Conservation (phyloP, 1,140 invertebrate genomes). For the Leptinotarsa undecemlineata region DNA sequence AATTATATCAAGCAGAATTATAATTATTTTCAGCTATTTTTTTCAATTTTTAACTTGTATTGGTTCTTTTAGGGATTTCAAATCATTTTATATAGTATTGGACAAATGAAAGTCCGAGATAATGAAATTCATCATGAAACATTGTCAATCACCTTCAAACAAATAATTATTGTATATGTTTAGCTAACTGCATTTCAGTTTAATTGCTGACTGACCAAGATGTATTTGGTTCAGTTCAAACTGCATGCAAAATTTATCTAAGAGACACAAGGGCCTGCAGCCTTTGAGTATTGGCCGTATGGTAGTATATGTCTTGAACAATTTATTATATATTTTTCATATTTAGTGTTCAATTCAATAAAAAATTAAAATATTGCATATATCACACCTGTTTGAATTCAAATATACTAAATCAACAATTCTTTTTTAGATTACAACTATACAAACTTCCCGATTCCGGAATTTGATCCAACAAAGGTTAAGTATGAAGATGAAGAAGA, state of each 20-base stretch:
- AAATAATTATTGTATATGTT: neutral
- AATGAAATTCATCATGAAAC: too few relatives aligned
- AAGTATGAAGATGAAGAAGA: constrained; percentile 70
- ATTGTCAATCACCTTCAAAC: too few relatives aligned
- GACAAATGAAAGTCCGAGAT: too few relatives aligned
- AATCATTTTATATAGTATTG: too few relatives aligned
- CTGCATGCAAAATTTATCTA: constrained; percentile 31
- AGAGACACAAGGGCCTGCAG: constrained; percentile 49
- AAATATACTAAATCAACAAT: neutral
- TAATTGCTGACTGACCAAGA: neutral
- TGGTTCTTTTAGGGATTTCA: too few relatives aligned
- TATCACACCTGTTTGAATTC: neutral
- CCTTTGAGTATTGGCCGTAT: constrained; percentile 42
- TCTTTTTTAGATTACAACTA: constrained; percentile 66
- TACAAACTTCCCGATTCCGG: constrained; percentile 56
- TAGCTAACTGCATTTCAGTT: constrained; percentile 1
- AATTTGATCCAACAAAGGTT: constrained; percentile 62
- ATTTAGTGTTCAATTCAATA: neutral
- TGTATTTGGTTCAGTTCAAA: constrained; percentile 17
- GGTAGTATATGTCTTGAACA: constrained; percentile 50
- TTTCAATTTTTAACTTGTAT: too few relatives aligned
- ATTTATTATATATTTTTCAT: constrained; percentile 9
- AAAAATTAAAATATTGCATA: neutral
- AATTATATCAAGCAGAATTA: too few relatives aligned
- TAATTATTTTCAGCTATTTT: too few relatives aligned